Conservation (phyloP, 2,113 vertebrate species). For the Dryoscopus gambensis region DNA sequence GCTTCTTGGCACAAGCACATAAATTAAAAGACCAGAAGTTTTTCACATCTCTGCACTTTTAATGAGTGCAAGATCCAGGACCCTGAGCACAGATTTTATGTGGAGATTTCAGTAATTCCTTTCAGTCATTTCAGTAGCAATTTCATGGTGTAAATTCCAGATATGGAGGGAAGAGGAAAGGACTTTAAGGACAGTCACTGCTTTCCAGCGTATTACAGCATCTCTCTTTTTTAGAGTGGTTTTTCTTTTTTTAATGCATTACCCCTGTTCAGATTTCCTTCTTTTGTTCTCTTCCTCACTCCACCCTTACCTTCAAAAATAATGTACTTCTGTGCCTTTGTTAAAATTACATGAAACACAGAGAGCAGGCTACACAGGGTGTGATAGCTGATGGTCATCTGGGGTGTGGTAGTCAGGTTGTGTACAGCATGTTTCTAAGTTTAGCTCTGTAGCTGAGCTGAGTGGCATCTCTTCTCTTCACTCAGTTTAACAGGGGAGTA, state of each 20-base stretch:
- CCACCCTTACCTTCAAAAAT: background rate
- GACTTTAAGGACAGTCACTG: background rate
- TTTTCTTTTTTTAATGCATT: background rate
- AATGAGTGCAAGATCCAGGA: background rate
- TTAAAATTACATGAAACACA: background rate
- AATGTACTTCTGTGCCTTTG: background rate
- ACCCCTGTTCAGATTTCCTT: slow-evolving; percentile 8
- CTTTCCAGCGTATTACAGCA: background rate
- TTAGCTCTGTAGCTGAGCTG: background rate
- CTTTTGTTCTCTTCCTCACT: slow-evolving; percentile 31
- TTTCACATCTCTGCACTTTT: background rate
- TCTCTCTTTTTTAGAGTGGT: background rate
- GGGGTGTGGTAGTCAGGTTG: background rate
- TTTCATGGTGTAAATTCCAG: background rate
- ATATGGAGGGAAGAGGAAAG: background rate
- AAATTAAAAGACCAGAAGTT: background rate
- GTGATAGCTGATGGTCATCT: background rate
- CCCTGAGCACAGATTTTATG: background rate
- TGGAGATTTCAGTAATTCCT: background rate
- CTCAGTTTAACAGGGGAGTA: background rate
- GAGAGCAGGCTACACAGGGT: background rate
- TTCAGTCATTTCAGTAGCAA: background rate
- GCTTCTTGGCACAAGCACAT: fast-evolving
- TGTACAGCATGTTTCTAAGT: background rate
- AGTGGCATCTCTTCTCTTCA: background rate